Conservation (phyloP, 2,797 vertebrate species). For the Trachops cirrhosus region DNA sequence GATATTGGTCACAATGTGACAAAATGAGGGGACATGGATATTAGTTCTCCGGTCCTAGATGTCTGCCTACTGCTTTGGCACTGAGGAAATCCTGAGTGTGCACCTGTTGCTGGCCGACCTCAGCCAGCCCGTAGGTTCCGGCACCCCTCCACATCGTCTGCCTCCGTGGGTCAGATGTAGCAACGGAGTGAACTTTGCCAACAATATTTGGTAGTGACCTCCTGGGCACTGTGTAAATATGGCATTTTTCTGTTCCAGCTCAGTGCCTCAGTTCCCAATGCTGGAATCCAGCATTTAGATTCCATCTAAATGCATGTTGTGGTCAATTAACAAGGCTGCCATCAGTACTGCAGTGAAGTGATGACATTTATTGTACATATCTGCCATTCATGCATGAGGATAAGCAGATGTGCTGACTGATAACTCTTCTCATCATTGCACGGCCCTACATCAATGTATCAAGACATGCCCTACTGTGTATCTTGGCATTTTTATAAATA, state of each 20-base stretch:
- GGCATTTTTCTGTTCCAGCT: not conserved
- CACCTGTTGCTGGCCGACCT: not conserved
- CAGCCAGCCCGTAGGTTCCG: not conserved
- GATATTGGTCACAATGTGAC: not conserved
- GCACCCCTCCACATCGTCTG: not conserved
- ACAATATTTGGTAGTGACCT: not conserved
- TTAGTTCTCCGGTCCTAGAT: not conserved
- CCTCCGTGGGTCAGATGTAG: not conserved
- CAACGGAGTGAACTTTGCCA: not conserved
- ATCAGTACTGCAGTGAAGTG: not conserved
- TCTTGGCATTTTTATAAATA: slow-evolving; percentile 1
- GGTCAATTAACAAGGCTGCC: not conserved
- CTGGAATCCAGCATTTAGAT: too few relatives aligned
- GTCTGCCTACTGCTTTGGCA: not conserved
- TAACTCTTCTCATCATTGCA: not conserved
- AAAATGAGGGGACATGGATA: not conserved
- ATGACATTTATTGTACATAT: not conserved
- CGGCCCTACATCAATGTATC: not conserved
- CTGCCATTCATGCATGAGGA: not conserved
- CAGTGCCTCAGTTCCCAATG: too few relatives aligned
- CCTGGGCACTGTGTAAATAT: not conserved
- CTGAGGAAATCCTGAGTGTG: not conserved
- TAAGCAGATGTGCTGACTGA: not conserved
- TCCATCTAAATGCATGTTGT: not conserved
- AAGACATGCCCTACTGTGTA: not conserved